These are phyloP conservation scores for Anthophora plumipes DNA, from an alignment of 2,888 invertebrate species.

Conservation along the genomic window DNA sequence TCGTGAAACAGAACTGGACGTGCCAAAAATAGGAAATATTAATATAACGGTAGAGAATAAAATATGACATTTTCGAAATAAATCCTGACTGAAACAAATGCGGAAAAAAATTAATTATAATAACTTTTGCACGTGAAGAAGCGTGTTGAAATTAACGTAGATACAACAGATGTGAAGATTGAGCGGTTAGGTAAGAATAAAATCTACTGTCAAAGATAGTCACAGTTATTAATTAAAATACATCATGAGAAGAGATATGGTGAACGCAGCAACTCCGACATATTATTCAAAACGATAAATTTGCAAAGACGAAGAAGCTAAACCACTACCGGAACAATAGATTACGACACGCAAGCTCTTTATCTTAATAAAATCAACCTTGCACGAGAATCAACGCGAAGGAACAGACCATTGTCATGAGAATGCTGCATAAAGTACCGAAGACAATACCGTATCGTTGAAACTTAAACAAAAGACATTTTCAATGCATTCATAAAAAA, in stretches of 20 bases:
- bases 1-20: background rate
- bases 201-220: no score
- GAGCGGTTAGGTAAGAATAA: no score
- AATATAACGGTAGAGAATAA: background rate
- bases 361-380: conserved; percentile 17
- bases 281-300: background rate
- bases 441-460: background rate
- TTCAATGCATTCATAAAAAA: background rate
- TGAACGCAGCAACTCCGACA: background rate
- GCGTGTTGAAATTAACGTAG: background rate
- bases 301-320: background rate
- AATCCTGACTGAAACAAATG: background rate
- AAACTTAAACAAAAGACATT: background rate
- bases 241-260: background rate
- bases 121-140: background rate
- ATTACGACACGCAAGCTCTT: background rate
- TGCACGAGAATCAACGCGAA: background rate
- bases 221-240: background rate
- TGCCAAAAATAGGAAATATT: conserved; percentile 3
- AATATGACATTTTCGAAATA: background rate
- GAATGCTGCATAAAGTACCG: background rate
- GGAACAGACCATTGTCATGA: background rate
- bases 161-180: no score
- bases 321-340: background rate
- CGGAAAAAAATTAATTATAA: background rate